Evolutionary conservation across 2,113 vertebrate genomes (phyloP).

Genomic region (Rousettus leschenaultii): DNA sequence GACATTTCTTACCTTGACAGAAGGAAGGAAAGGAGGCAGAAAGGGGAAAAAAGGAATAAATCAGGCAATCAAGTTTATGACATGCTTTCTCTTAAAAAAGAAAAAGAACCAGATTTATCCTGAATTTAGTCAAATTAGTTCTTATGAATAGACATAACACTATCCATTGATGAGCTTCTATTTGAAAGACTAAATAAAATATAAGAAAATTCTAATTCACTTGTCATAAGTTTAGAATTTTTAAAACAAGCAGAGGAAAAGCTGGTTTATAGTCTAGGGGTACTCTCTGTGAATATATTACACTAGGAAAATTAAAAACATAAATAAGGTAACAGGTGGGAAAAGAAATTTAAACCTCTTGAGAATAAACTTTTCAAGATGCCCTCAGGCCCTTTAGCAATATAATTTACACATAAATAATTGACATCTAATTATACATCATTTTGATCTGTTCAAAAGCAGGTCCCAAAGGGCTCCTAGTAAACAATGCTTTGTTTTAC

Average conservation of each 20-base stretch:
- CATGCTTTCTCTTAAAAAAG: not conserved
- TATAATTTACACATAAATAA: conserved; percentile 59
- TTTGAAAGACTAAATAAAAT: conserved; percentile 1
- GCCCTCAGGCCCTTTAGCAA: not conserved
- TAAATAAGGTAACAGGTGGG: not conserved
- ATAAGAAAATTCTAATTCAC: not conserved
- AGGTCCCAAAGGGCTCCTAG: conserved; percentile 8
- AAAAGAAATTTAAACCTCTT: conserved; percentile 14
- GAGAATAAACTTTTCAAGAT: conserved; percentile 38
- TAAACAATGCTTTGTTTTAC: conserved; percentile 53
- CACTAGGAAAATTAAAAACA: conserved; percentile 25
- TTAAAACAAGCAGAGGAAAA: not conserved
- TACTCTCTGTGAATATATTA: not conserved
- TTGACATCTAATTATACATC: conserved; percentile 50
- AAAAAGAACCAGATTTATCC: not conserved
- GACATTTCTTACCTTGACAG: too few species aligned
- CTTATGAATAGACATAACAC: not conserved
- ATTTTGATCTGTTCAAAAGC: conserved; percentile 59
- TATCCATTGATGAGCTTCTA: not conserved
- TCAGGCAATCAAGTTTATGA: not conserved
- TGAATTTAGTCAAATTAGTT: not conserved
- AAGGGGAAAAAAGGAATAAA: not conserved
- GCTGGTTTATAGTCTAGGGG: not conserved
- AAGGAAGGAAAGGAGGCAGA: rapidly evolving
- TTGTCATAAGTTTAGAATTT: not conserved